Conservation (phyloP, 1,140 invertebrate genomes). For the Sinella curviseta region DNA sequence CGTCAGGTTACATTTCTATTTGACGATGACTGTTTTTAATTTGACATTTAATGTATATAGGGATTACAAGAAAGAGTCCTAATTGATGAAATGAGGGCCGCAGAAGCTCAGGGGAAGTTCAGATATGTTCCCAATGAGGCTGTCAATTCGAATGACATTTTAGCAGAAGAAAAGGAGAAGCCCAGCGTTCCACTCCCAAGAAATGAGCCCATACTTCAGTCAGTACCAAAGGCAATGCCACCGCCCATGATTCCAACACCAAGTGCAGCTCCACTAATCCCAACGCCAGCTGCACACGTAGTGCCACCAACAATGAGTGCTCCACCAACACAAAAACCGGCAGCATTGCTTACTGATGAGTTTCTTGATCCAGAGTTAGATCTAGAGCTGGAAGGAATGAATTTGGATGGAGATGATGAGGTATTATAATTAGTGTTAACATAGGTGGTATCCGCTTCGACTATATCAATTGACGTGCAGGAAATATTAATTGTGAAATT, state of each 20-base stretch:
- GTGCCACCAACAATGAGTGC: conserved; percentile 17
- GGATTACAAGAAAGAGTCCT: conserved; percentile 70
- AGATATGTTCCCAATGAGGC: conserved; percentile 51
- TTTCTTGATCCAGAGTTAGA: conserved; percentile 58
- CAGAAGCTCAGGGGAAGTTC: conserved; percentile 62
- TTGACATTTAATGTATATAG: conserved; percentile 57
- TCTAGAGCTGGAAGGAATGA: conserved; percentile 57
- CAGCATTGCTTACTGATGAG: conserved; percentile 46
- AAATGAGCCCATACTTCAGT: conserved; percentile 29
- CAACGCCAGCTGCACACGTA: conserved; percentile 35
- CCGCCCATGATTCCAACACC: neutral
- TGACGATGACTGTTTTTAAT: neutral
- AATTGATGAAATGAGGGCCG: conserved; percentile 69
- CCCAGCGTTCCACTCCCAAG: conserved; percentile 24
- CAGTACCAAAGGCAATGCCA: conserved; percentile 19
- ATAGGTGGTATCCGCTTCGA: neutral
- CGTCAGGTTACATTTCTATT: neutral
- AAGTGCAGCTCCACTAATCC: conserved; percentile 7
- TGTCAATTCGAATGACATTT: conserved; percentile 27
- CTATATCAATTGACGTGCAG: conserved; percentile 11
- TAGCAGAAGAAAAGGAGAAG: conserved; percentile 41
- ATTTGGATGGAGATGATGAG: conserved; percentile 53
- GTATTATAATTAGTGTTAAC: conserved; percentile 27
- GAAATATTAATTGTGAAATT: conserved; percentile 39
- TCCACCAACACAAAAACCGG: conserved; percentile 28